phyloP scores from a whole-genome alignment of 37 sponge, comb jelly and placozoan species.

The Spongilla lacustris region DNA sequence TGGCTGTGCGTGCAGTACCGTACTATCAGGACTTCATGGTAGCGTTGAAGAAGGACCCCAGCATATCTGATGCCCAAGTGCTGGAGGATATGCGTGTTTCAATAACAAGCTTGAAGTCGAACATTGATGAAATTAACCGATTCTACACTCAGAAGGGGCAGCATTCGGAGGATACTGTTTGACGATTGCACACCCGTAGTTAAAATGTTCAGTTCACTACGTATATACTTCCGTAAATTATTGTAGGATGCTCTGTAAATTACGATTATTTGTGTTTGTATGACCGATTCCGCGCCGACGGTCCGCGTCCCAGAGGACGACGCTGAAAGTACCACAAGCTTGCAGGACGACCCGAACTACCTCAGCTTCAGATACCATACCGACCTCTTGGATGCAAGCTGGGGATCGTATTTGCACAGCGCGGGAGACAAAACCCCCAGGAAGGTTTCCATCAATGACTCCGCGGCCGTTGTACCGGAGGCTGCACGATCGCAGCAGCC shows the following conservation, averaged over 20 bases:
- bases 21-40: conserved; percentile 64
- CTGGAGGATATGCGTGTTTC: conserved; percentile 49
- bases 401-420: conserved; percentile 53
- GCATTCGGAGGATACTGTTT: conserved; percentile 64
- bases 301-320: background rate
- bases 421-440: background rate
- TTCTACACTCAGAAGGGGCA: conserved; percentile 68
- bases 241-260: background rate
- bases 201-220: background rate
- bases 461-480: background rate
- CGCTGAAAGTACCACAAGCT: background rate
- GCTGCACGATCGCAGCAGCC: background rate
- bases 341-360: background rate
- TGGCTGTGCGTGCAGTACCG: conserved; percentile 79
- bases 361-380: conserved; percentile 16
- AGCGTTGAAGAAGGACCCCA: conserved; percentile 55
- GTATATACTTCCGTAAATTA: background rate
- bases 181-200: background rate
- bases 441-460: background rate
- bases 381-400: conserved; percentile 40
- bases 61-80: conserved; percentile 45
- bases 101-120: conserved; percentile 27
- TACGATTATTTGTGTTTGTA: background rate
- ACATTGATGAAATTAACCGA: conserved; percentile 66
- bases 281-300: background rate